A percentile compares a stretch with the other conserved stretches of the same genome.
Conservation (phyloP, 92 coral and sea anemone genomes). For the Umimayanthus kanabou region DNA sequence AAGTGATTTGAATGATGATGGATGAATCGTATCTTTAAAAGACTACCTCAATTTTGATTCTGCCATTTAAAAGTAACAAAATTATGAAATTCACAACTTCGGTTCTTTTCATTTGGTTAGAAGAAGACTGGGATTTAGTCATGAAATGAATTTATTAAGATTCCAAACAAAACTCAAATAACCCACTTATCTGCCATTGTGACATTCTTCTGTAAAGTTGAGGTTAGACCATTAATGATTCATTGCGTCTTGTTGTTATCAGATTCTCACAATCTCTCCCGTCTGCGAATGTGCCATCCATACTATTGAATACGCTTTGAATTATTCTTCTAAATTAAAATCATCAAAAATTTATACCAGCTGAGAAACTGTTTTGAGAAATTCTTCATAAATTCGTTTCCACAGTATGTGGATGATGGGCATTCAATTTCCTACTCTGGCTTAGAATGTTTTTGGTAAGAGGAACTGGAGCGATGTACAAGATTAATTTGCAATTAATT, state of each 20-base stretch:
- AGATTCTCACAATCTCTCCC: background rate
- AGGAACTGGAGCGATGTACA: background rate
- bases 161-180: background rate
- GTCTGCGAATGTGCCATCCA: background rate
- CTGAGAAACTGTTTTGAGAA: background rate
- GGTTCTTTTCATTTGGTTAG: background rate
- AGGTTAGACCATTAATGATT: conserved; percentile 7
- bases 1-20: too few species aligned
- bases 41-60: too few species aligned
- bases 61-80: background rate
- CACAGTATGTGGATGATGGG: background rate
- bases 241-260: background rate
- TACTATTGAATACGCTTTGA: background rate
- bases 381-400: background rate
- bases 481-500: background rate
- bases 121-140: background rate
- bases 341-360: conserved; percentile 15
- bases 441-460: conserved; percentile 60
- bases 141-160: too few species aligned
- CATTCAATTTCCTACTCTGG: background rate
- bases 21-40: too few species aligned
- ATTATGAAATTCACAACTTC: background rate
- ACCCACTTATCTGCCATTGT: background rate
- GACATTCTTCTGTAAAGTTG: background rate
- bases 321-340: conserved; percentile 14